These are phyloP conservation scores for Hapalemur alaotrensis DNA, from an alignment of 2,797 vertebrate genomes.

Conservation along the genomic window DNA sequence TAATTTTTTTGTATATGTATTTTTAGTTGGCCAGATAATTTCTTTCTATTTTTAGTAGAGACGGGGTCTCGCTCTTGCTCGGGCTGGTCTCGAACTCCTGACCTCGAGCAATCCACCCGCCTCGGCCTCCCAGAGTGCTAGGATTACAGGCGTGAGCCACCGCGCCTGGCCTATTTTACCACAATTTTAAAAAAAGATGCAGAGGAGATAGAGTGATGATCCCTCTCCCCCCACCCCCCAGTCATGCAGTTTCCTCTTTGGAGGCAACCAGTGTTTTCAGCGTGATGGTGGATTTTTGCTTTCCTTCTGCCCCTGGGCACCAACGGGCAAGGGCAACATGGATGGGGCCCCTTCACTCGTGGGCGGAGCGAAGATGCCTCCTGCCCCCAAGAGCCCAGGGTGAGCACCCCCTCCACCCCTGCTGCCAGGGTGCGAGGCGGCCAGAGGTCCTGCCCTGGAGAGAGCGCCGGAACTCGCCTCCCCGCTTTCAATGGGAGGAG, in stretches of 20 bases:
- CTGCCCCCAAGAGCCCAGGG: not conserved
- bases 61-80: no score
- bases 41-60: no score
- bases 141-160: no score
- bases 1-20: no score
- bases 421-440: not conserved
- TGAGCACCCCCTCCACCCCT: fast-evolving
- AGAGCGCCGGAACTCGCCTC: not conserved
- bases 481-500: not conserved
- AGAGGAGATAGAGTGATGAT: not conserved
- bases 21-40: no score
- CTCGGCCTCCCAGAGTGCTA: no score
- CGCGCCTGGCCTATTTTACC: not conserved
- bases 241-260: not conserved
- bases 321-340: not conserved
- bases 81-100: no score
- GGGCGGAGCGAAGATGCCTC: not conserved
- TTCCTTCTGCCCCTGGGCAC: not conserved
- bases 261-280: not conserved
- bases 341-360: not conserved
- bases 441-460: not conserved
- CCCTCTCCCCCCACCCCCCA: fast-evolving
- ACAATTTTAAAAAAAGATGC: not conserved
- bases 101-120: no score
- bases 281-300: not conserved